phyloP scores from a whole-genome alignment of 1,140 invertebrate species.

The Eriosoma lanigerum region DNA sequence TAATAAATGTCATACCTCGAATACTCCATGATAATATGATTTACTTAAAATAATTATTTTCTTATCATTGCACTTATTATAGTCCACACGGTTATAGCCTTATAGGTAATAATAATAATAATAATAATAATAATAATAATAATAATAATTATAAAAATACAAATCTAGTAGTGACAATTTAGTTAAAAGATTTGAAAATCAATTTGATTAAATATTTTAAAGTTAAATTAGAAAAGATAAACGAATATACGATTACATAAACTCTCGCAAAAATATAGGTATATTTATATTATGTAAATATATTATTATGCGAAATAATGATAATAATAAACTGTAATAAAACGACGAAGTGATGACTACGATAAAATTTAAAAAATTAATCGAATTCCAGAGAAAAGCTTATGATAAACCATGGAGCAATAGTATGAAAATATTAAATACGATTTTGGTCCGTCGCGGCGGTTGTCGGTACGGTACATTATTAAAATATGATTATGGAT shows the following conservation, averaged over 20 bases:
- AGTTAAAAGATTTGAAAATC: not conserved
- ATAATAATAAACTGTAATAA: not conserved
- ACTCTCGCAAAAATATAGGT: slow-evolving; percentile 9
- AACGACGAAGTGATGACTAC: slow-evolving; percentile 4
- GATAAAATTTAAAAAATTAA: slow-evolving; percentile 40
- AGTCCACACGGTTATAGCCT: not conserved
- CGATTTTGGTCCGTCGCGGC: no score
- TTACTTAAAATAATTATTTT: not conserved
- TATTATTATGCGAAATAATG: not conserved
- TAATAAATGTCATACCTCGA: not conserved
- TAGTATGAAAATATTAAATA: no score
- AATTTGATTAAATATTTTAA: not conserved
- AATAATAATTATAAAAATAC: no score
- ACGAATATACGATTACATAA: slow-evolving; percentile 23
- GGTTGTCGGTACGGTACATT: no score
- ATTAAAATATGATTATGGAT: no score
- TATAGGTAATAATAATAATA: not conserved
- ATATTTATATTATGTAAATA: no score
- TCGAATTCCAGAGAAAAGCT: not conserved
- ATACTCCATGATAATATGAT: not conserved
- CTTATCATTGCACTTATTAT: not conserved
- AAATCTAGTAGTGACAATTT: not conserved
- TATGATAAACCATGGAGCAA: no score
- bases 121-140: slow-evolving; percentile 3
- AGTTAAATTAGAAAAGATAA: not conserved